phyloP scores from a whole-genome alignment of 1,140 invertebrate species.

The Plectrocnemia conspersa region DNA sequence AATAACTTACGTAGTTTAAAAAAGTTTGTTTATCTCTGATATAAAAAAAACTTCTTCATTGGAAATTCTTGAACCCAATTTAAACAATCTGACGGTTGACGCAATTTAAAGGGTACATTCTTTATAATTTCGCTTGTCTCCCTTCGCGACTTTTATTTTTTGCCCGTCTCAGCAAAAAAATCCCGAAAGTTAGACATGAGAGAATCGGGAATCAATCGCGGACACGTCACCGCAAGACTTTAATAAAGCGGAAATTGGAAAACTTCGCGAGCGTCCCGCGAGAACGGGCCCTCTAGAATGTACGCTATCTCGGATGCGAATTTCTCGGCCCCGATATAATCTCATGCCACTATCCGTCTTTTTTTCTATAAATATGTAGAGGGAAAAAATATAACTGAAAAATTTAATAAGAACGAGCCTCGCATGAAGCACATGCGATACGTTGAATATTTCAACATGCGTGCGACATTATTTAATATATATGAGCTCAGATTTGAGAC shows the following conservation, averaged over 20 bases:
- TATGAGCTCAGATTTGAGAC: too few species aligned
- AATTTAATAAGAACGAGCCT: slow-evolving; percentile 8
- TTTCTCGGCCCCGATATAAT: not conserved
- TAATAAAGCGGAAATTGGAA: slow-evolving; percentile 28
- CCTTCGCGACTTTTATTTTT: too few species aligned
- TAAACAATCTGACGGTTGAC: too few species aligned
- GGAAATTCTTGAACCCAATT: too few species aligned
- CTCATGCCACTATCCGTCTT: not conserved
- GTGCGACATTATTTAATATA: slow-evolving; percentile 1
- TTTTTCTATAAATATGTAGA: not conserved
- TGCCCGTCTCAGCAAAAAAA: too few species aligned
- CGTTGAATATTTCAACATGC: slow-evolving; percentile 6
- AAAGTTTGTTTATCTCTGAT: too few species aligned
- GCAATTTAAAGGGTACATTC: too few species aligned
- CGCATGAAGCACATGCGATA: not conserved
- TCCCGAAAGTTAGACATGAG: too few species aligned
- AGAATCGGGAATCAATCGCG: slow-evolving; percentile 23
- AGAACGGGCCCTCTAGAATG: slow-evolving; percentile 3
- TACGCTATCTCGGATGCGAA: not conserved
- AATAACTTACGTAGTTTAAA: too few species aligned
- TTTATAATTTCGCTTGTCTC: too few species aligned
- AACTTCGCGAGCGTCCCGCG: slow-evolving; percentile 19
- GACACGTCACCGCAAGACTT: slow-evolving; percentile 23
- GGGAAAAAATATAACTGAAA: not conserved
- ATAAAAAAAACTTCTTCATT: too few species aligned